These are phyloP conservation scores for Amphimallon solstitiale DNA, from an alignment of 2,888 invertebrate genomes.

Conservation along the genomic window DNA sequence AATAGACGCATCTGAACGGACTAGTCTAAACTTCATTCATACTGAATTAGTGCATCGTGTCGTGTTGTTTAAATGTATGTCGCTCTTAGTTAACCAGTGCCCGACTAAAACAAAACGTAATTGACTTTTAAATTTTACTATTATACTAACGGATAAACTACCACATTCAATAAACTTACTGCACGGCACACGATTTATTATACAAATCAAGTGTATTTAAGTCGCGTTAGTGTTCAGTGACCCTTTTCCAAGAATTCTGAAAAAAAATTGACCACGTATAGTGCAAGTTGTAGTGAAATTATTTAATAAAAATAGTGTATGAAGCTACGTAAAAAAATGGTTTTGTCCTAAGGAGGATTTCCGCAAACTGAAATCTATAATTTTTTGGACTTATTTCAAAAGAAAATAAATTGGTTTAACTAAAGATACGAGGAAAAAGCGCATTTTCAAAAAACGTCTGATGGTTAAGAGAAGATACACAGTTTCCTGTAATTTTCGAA, in stretches of 20 bases:
- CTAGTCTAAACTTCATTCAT: constrained; percentile 9
- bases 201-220: not conserved
- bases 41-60: constrained; percentile 19
- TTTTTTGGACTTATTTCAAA: too few species aligned
- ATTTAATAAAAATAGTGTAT: not conserved
- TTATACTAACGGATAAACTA: constrained; percentile 18
- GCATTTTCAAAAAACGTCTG: not conserved
- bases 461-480: too few species aligned
- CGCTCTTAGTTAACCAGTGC: not conserved
- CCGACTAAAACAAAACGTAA: not conserved
- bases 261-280: not conserved
- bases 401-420: not conserved
- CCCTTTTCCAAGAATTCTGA: not conserved
- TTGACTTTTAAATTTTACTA: constrained; percentile 28
- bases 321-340: too few species aligned
- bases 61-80: too few species aligned
- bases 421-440: not conserved
- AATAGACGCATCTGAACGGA: not conserved
- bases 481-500: too few species aligned
- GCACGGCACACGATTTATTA: not conserved
- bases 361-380: too few species aligned
- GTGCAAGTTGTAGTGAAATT: not conserved
- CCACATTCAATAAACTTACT: constrained; percentile 8
- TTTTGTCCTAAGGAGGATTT: too few species aligned
- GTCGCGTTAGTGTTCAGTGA: constrained; percentile 7